Conservation (phyloP, 1,140 invertebrate genomes). For the Drosophila subobscura region DNA sequence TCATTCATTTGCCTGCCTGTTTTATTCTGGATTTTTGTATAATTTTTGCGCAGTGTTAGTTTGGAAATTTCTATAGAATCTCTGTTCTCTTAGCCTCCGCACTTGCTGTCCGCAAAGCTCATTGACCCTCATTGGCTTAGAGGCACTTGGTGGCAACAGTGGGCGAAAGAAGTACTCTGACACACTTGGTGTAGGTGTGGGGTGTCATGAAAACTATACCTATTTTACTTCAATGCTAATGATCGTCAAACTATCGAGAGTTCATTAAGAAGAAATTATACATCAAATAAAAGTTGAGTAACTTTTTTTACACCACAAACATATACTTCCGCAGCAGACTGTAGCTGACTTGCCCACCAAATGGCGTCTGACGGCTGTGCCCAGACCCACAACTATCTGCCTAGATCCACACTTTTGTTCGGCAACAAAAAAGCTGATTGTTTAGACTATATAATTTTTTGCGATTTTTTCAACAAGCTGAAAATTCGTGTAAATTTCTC, state of each 20-base stretch:
- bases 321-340: conserved; percentile 9
- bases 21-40: conserved; percentile 7
- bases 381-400: conserved; percentile 52
- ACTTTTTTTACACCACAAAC: not conserved
- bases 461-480: conserved; percentile 74
- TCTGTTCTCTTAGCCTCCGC: conserved; percentile 20
- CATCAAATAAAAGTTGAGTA: not conserved
- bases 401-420: conserved; percentile 29
- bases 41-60: conserved; percentile 20
- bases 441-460: conserved; percentile 47
- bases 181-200: not conserved
- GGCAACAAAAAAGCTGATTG: conserved; percentile 59
- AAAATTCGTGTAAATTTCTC: conserved; percentile 77
- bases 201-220: not conserved
- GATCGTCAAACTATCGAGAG: too few species aligned
- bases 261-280: not conserved
- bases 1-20: conserved; percentile 5
- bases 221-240: not conserved
- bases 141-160: conserved; percentile 33
- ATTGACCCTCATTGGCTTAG: conserved; percentile 54
- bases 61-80: conserved; percentile 34
- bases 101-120: conserved; percentile 49
- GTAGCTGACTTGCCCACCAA: conserved; percentile 37
- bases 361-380: conserved; percentile 72
- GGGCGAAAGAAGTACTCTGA: not conserved